Conservation (phyloP, 2,888 invertebrate genomes). For the Rhagium mordax region DNA sequence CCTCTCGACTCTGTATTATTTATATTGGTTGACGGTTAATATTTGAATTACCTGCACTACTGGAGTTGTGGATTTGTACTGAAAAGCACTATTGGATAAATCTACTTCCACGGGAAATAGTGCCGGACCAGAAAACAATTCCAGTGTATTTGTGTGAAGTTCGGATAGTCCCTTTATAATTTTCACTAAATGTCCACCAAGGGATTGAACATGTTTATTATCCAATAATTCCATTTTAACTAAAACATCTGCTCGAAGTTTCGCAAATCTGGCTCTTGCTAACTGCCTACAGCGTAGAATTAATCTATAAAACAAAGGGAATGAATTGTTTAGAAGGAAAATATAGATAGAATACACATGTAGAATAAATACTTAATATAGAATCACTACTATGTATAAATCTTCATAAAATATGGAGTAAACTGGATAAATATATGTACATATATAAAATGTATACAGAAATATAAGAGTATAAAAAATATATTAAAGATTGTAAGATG, state of each 20-base stretch:
- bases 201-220: constrained; percentile 98
- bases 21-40: no score
- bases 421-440: no score
- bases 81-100: constrained; percentile 92
- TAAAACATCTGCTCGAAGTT: constrained; percentile 90
- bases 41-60: constrained; percentile 63
- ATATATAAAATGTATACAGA: no score
- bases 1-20: no score
- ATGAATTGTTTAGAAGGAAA: background rate
- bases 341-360: background rate
- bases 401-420: no score
- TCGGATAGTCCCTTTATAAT: constrained; percentile 87
- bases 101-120: constrained; percentile 98
- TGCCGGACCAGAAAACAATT: constrained; percentile 82
- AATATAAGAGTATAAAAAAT: no score
- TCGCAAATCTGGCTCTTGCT: constrained; percentile 88
- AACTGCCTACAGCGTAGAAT: constrained; percentile 97
- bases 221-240: constrained; percentile 98
- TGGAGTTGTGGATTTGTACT: constrained; percentile 82
- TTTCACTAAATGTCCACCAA: constrained; percentile 87
- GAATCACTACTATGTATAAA: no score
- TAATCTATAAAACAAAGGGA: constrained; percentile 73
- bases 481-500: no score
- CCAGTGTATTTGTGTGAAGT: constrained; percentile 73
- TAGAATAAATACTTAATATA: no score